Percentiles rank a stretch among this genome's conserved stretches.
phyloP scores from a whole-genome alignment of 1,140 invertebrate species.

The Heliconius hewitsoni region DNA sequence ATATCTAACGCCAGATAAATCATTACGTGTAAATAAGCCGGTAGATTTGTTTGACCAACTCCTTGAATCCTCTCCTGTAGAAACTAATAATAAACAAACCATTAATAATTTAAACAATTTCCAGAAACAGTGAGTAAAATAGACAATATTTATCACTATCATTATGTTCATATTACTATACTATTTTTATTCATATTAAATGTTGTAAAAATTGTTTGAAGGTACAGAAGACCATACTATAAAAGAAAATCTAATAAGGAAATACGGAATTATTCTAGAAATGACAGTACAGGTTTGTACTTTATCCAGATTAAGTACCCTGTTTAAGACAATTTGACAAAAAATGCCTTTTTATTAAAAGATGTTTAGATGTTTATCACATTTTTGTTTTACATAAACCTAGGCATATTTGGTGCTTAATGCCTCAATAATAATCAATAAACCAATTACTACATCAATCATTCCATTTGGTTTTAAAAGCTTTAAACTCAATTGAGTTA shows the following conservation, averaged over 20 bases:
- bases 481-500: too few relatives aligned
- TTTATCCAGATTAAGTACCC: too few relatives aligned
- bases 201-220: constrained; percentile 37
- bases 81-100: neutral
- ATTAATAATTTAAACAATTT: constrained; percentile 14
- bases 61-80: constrained; percentile 1
- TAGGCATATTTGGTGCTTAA: too few relatives aligned
- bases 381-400: too few relatives aligned
- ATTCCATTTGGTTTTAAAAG: too few relatives aligned
- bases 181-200: neutral
- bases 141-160: neutral
- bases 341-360: too few relatives aligned
- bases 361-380: too few relatives aligned
- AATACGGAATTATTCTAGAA: constrained; percentile 52
- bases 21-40: constrained; percentile 65
- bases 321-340: too few relatives aligned
- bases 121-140: constrained; percentile 23
- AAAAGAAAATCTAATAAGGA: constrained; percentile 49
- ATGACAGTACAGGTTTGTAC: constrained; percentile 51
- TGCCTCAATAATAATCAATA: too few relatives aligned
- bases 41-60: constrained; percentile 68
- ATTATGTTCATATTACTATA: neutral
- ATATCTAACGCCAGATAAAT: constrained; percentile 71
- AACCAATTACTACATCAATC: too few relatives aligned
- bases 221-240: constrained; percentile 44